A percentile compares a stretch with the other conserved stretches of the same genome.
Evolutionary conservation across 1,140 invertebrate species (phyloP).

Genomic region (Anastrepha ludens): DNA sequence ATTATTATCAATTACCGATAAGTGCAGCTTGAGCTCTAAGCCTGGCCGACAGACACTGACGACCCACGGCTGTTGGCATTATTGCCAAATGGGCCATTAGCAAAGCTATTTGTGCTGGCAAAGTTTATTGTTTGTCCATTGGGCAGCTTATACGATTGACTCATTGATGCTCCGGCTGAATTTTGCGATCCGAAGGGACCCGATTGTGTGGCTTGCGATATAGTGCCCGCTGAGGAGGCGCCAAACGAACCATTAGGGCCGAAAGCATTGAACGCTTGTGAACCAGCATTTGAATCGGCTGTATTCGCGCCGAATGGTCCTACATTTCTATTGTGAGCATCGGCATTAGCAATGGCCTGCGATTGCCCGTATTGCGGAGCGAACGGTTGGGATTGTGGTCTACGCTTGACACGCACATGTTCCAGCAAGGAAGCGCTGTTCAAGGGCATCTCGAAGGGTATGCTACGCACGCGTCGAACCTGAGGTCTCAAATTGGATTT

Average conservation of each 20-base stretch:
- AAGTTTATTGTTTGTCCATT: constrained; percentile 73
- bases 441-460: constrained; percentile 54
- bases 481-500: constrained; percentile 63
- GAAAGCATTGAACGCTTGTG: constrained; percentile 69
- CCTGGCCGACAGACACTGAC: constrained; percentile 63
- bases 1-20: not conserved
- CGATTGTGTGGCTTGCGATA: constrained; percentile 67
- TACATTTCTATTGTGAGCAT: constrained; percentile 62
- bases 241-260: constrained; percentile 67
- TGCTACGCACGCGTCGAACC: constrained; percentile 39
- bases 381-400: constrained; percentile 21
- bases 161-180: constrained; percentile 69
- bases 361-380: constrained; percentile 62
- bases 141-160: constrained; percentile 69
- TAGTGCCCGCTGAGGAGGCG: constrained; percentile 71
- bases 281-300: constrained; percentile 65
- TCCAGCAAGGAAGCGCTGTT: constrained; percentile 48
- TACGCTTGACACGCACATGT: constrained; percentile 68
- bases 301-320: constrained; percentile 62
- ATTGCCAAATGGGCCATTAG: constrained; percentile 68
- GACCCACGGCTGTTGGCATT: constrained; percentile 66
- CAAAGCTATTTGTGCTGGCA: constrained; percentile 71
- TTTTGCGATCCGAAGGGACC: constrained; percentile 67
- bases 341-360: constrained; percentile 67
- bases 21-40: not conserved